Conservation (phyloP, 2,797 vertebrate genomes). For the Amazona finschi region DNA sequence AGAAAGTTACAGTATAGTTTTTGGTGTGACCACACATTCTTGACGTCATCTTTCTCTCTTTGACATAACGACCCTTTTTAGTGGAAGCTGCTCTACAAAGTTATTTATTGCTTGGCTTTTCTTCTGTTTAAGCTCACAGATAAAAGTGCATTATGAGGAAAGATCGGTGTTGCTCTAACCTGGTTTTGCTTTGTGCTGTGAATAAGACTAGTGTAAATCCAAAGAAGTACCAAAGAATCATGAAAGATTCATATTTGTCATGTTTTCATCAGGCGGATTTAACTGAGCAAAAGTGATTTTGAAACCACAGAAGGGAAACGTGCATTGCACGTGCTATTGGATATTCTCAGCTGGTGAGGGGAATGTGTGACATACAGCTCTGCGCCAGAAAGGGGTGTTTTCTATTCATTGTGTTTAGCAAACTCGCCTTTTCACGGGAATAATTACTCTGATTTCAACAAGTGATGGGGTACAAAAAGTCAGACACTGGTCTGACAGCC, state of each 20-base stretch:
- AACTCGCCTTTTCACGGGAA: background rate
- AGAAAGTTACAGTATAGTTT: background rate
- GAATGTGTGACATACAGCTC: background rate
- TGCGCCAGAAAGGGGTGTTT: background rate
- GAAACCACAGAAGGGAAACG: background rate
- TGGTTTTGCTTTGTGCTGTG: background rate
- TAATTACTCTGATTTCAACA: background rate
- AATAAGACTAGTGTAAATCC: background rate
- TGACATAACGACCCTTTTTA: background rate
- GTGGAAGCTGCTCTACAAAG: background rate
- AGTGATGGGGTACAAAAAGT: background rate
- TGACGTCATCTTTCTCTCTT: background rate
- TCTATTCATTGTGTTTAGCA: background rate
- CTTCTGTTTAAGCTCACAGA: background rate
- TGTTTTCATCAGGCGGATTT: conserved; percentile 12
- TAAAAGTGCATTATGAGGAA: background rate
- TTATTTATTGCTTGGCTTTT: background rate
- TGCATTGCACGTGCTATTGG: background rate
- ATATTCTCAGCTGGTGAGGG: background rate
- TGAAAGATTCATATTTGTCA: background rate
- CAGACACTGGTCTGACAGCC: background rate
- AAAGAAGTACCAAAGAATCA: background rate
- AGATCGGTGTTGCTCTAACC: background rate
- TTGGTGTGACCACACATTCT: background rate
- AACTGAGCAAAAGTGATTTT: background rate